Evolutionary conservation across 92 coral and sea anemone species (phyloP), one percentile per base, ranked within the genome.

Genomic region (Nematostella vectensis): DNA sequence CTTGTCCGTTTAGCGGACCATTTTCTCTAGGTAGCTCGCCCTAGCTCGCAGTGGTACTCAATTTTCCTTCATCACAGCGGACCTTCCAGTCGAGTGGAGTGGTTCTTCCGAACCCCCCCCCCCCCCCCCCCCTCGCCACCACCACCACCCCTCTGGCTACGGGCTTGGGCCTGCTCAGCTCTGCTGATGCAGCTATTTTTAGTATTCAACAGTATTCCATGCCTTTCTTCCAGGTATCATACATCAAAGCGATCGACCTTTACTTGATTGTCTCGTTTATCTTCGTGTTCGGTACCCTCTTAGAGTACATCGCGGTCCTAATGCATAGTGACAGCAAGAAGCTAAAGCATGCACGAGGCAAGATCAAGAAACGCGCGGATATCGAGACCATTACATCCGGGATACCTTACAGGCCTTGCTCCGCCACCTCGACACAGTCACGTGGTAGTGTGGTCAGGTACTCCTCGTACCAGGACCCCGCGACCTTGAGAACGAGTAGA

Each of bases 201-300:
- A n/a, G n/a, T n/a, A n/a, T n/a, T n/a, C n/a, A n/a, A n/a, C n/a
- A n/a, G n/a, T n/a, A n/a, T n/a, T n/a, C n/a, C n/a, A n/a, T n/a
- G n/a, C n/a, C n/a, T n/a, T n/a, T n/a, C 15, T 17, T 22, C 6
- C 31, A 79, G 94, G 88, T 88, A 6, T 87, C 97, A 0, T 85
- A 89, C 63, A 87, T 89, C 67, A 89, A 89, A 30, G 97, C 97
- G 4, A 79, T 89, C 22, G 97, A 89, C 55, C 69, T 80, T 20
- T 89, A 89, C 48, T 76, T 89, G 13, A 89, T 89, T 9, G 85
- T 89, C 1, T 89, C 97, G 0, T 89, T 89, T 65, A 65, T 81
- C 33, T 89, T 89, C 37, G 97, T 89, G 29, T 89, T 89, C 52
- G 97, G 95, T 22, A 81, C 80, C 0, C 77, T 89, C 51, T 72